Conservation (phyloP, 1,140 invertebrate genomes). For the Hyposmocoma kahamanoa region DNA sequence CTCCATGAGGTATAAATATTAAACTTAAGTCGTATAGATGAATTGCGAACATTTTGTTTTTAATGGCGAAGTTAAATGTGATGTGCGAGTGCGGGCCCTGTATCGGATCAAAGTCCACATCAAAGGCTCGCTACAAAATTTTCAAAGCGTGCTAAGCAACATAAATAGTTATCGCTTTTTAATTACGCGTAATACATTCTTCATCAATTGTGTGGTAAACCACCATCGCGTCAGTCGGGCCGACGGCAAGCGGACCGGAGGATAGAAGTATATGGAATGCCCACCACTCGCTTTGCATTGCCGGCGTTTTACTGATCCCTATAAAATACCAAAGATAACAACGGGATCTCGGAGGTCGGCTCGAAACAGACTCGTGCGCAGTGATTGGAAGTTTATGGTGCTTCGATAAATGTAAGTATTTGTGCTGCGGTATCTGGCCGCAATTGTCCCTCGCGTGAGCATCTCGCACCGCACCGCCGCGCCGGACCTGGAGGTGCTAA, state of each 20-base stretch:
- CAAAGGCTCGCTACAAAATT: slow-evolving; percentile 40
- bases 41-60: slow-evolving; percentile 72
- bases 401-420: slow-evolving; percentile 52
- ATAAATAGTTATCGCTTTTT: slow-evolving; percentile 53
- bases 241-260: neutral
- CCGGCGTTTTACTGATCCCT: slow-evolving; percentile 68
- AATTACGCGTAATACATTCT: slow-evolving; percentile 48
- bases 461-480: slow-evolving; percentile 10
- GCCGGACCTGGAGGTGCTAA: slow-evolving; percentile 59
- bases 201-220: slow-evolving; percentile 28
- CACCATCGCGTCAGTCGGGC: neutral
- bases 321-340: slow-evolving; percentile 72
- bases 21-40: slow-evolving; percentile 69
- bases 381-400: slow-evolving; percentile 63
- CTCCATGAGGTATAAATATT: slow-evolving; percentile 70
- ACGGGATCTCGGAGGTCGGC: slow-evolving; percentile 46
- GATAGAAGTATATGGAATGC: slow-evolving; percentile 48
- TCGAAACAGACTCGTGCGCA: slow-evolving; percentile 32
- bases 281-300: slow-evolving; percentile 60
- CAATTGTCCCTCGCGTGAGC: slow-evolving; percentile 40
- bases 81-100: slow-evolving; percentile 48
- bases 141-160: slow-evolving; percentile 40
- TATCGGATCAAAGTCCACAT: slow-evolving; percentile 43
- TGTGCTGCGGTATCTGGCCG: slow-evolving; percentile 26
- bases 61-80: slow-evolving; percentile 68